Percentiles rank a stretch among this genome's conserved stretches.
Evolutionary conservation across 2,797 vertebrate genomes (phyloP).

Genomic region (Ispidina lecontei): DNA sequence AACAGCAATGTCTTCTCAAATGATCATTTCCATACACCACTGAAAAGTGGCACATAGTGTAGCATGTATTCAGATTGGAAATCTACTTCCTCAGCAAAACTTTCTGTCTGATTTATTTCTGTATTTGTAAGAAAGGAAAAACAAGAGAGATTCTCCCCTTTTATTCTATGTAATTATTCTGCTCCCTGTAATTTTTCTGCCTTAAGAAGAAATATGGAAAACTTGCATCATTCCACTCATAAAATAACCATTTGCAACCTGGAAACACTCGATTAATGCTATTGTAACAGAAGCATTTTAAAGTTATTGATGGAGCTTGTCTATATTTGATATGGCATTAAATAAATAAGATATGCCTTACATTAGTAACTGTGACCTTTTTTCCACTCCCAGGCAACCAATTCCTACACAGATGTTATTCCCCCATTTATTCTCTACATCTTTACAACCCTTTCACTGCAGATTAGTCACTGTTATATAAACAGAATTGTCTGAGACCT

Average conservation of each 20-base stretch:
- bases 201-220: background rate
- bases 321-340: background rate
- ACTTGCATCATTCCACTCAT: background rate
- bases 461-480: background rate
- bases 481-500: background rate
- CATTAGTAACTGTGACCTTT: background rate
- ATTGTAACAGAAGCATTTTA: background rate
- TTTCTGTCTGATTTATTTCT: background rate
- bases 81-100: background rate
- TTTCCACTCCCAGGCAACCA: background rate
- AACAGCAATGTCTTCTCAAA: background rate
- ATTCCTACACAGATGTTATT: background rate
- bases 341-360: background rate
- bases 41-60: background rate
- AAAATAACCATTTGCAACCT: background rate
- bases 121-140: background rate
- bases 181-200: background rate
- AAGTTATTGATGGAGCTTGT: background rate
- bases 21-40: background rate
- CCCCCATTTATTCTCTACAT: background rate
- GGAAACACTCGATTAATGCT: background rate
- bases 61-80: background rate
- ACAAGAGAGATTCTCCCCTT: background rate
- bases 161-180: background rate
- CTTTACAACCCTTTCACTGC: background rate